A percentile compares a stretch with the other conserved stretches of the same genome.
phyloP scores from a whole-genome alignment of 2,113 vertebrate species.

The Axis porcinus region DNA sequence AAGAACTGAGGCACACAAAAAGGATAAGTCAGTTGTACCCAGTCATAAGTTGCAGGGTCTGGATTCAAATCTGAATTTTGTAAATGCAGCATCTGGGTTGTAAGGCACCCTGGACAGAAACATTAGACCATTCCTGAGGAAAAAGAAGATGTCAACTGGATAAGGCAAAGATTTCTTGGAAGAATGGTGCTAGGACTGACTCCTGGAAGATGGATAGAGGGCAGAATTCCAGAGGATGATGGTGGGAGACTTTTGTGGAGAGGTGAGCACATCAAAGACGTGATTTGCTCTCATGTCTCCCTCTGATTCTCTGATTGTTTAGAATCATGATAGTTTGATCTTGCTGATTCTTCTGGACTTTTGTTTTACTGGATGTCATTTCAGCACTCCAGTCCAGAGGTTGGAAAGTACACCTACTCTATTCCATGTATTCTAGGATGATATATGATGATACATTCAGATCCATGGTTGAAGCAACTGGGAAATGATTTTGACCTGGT shows the following conservation, averaged over 20 bases:
- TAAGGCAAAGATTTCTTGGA: background rate
- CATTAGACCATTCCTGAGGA: background rate
- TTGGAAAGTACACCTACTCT: background rate
- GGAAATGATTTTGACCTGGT: background rate
- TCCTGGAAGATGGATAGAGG: background rate
- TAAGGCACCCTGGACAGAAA: background rate
- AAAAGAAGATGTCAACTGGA: background rate
- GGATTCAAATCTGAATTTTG: background rate
- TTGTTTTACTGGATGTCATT: background rate
- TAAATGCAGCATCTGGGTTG: background rate
- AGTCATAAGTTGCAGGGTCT: background rate
- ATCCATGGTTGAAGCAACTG: background rate
- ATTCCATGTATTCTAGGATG: background rate
- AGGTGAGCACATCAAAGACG: fast-evolving
- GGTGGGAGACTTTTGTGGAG: background rate
- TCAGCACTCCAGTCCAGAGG: background rate
- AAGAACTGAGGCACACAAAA: background rate
- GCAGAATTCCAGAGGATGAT: background rate
- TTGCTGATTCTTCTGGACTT: background rate
- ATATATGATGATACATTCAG: background rate
- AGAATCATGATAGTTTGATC: background rate
- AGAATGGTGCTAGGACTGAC: background rate
- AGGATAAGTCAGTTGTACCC: background rate
- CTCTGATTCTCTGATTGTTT: background rate
- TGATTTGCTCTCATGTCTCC: no score